Evolutionary conservation across 2,888 invertebrate species (phyloP).

Genomic region (Erebia aethiops): DNA sequence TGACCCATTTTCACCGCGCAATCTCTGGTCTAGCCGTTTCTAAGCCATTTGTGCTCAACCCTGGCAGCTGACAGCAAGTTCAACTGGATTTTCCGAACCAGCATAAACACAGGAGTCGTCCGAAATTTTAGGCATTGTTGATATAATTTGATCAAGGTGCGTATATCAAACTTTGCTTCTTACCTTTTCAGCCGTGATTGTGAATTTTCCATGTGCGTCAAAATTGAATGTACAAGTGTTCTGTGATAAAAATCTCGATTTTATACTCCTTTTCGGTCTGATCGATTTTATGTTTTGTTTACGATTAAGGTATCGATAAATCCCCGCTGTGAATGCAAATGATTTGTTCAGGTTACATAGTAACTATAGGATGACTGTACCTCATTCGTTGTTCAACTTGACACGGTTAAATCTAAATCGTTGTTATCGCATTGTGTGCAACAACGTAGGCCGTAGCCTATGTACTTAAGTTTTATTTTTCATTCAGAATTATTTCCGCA

Average conservation of each 20-base stretch:
- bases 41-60: slow-evolving; percentile 37
- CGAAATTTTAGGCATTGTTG: slow-evolving; percentile 50
- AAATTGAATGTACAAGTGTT: background rate
- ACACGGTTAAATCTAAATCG: slow-evolving; percentile 11
- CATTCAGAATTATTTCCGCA: too few species aligned
- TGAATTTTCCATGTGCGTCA: background rate
- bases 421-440: slow-evolving; percentile 4
- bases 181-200: background rate
- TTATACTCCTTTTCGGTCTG: background rate
- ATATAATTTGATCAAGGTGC: slow-evolving; percentile 72
- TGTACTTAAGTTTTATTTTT: too few species aligned
- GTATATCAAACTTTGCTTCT: slow-evolving; percentile 47
- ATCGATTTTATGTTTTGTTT: slow-evolving; percentile 18
- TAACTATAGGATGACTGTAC: slow-evolving; percentile 2
- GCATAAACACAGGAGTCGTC: slow-evolving; percentile 38
- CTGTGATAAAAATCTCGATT: background rate
- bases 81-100: slow-evolving; percentile 35
- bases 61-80: background rate
- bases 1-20: slow-evolving; percentile 27
- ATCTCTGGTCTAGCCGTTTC: slow-evolving; percentile 20
- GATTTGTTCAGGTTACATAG: slow-evolving; percentile 14
- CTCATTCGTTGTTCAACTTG: slow-evolving; percentile 3
- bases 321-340: slow-evolving; percentile 23
- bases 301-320: slow-evolving; percentile 20
- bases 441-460: background rate